Percentiles rank a stretch among this genome's conserved stretches.
phyloP scores from a whole-genome alignment of 2,113 vertebrate genomes.

The Campylomormyrus numenius region DNA sequence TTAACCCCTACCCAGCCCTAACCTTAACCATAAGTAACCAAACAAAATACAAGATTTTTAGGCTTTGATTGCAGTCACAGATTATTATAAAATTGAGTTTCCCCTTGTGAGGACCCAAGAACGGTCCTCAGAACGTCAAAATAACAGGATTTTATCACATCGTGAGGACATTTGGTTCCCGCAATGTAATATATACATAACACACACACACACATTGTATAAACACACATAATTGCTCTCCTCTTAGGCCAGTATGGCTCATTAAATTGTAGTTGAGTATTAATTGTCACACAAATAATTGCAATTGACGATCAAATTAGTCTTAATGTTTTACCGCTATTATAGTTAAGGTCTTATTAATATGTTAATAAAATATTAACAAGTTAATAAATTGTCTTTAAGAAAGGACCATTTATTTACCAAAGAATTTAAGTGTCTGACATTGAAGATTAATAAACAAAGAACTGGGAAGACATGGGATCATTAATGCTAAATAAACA shows the following conservation, averaged over 20 bases:
- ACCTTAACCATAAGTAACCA: background rate
- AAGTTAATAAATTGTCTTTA: background rate
- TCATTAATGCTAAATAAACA: background rate
- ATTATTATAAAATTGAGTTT: too few species aligned
- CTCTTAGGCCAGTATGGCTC: background rate
- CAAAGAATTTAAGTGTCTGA: background rate
- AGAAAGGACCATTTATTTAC: background rate
- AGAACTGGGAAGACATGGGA: background rate
- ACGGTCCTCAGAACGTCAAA: background rate
- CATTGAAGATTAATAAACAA: background rate
- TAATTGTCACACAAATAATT: background rate
- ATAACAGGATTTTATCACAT: background rate
- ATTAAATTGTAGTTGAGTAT: background rate
- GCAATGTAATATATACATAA: background rate
- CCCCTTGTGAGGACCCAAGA: background rate
- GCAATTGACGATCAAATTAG: conserved; percentile 4
- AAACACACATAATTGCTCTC: background rate
- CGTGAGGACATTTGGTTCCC: background rate
- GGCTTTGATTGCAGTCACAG: too few species aligned
- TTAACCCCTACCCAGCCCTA: background rate
- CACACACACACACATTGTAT: background rate
- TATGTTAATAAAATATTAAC: background rate
- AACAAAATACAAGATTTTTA: too few species aligned
- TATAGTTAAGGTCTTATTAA: background rate
- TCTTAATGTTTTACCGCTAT: background rate